Conservation (phyloP, 1,140 invertebrate species). For the Papilio helenus region DNA sequence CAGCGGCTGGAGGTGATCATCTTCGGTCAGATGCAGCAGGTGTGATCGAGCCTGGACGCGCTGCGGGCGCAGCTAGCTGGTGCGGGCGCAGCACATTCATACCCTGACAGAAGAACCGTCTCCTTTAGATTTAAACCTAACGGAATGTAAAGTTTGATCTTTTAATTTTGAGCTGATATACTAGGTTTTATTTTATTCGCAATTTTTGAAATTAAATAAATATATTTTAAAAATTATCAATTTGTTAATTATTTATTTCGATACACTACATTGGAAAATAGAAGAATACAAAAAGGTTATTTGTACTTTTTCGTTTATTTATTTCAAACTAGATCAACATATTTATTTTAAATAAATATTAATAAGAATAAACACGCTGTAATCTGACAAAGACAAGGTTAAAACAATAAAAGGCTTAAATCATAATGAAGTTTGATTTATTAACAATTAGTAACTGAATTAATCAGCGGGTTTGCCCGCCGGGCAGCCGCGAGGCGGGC, state of each 20-base stretch:
- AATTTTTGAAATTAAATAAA: background rate
- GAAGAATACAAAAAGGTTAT: background rate
- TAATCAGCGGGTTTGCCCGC: slow-evolving; percentile 52
- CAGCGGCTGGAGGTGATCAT: slow-evolving; percentile 76
- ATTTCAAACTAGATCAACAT: too few species aligned
- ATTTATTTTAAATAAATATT: too few species aligned
- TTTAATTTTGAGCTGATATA: background rate
- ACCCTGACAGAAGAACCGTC: slow-evolving; percentile 64
- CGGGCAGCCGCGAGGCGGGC: slow-evolving; percentile 42
- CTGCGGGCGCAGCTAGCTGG: slow-evolving; percentile 62
- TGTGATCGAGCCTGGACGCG: slow-evolving; percentile 77
- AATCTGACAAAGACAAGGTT: too few species aligned
- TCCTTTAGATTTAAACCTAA: slow-evolving; percentile 64
- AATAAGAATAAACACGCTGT: too few species aligned
- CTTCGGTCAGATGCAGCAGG: slow-evolving; percentile 76
- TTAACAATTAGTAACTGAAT: slow-evolving; percentile 81
- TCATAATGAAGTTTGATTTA: slow-evolving; percentile 76
- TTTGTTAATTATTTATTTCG: background rate
- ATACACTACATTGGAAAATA: too few species aligned
- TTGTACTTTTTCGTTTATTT: too few species aligned
- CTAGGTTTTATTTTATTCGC: background rate
- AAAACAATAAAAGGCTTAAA: slow-evolving; percentile 51
- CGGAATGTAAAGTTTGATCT: slow-evolving; percentile 5
- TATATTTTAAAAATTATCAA: background rate
- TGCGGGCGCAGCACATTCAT: slow-evolving; percentile 38